Conservation (phyloP, 2,888 invertebrate genomes). For the Perithous albicinctus region DNA sequence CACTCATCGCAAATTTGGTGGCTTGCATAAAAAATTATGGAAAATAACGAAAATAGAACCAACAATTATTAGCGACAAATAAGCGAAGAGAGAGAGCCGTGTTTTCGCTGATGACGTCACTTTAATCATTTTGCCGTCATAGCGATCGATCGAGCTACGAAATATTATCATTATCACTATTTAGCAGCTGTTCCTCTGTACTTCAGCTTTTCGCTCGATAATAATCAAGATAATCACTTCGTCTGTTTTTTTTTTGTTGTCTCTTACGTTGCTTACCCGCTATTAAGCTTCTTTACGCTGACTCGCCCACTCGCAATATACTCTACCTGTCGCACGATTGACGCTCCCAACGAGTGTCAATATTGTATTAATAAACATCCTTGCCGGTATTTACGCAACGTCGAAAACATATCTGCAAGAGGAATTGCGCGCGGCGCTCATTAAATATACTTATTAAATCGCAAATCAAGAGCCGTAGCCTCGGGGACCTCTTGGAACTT, state of each 20-base stretch:
- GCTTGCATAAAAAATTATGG: neutral
- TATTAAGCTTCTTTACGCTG: neutral
- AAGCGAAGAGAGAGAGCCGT: neutral
- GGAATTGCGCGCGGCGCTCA: neutral
- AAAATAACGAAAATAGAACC: neutral
- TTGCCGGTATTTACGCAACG: slow-evolving; percentile 1
- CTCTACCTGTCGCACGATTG: neutral
- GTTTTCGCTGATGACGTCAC: neutral
- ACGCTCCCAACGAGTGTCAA: neutral
- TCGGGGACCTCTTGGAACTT: neutral
- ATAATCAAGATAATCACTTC: slow-evolving; percentile 15
- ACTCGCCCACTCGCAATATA: neutral
- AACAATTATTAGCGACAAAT: neutral
- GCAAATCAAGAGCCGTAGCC: neutral
- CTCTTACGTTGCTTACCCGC: neutral
- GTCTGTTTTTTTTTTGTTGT: slow-evolving; percentile 2
- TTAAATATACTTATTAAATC: neutral
- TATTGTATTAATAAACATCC: slow-evolving; percentile 15
- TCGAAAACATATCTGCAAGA: neutral
- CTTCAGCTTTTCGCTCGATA: slow-evolving; percentile 2
- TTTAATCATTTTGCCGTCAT: neutral
- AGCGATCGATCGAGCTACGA: slow-evolving; percentile 3
- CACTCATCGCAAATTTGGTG: too few species aligned
- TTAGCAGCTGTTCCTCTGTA: slow-evolving; percentile 7
- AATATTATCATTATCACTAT: slow-evolving; percentile 23